Percentiles rank a stretch among this genome's conserved stretches.
Conservation (phyloP, 2,888 invertebrate genomes). For the Drosophila dives region DNA sequence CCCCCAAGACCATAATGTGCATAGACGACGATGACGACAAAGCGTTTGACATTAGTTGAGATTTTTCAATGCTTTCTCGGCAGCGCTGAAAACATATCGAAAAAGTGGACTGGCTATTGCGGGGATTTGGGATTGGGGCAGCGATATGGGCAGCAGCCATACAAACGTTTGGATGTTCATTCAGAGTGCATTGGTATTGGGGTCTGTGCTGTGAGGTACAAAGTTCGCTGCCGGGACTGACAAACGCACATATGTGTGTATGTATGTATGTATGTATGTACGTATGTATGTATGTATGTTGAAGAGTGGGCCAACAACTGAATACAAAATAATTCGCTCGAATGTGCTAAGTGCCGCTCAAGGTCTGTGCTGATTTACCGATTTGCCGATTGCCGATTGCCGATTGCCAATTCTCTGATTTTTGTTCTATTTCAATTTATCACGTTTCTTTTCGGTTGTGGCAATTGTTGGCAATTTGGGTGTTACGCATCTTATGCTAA, state of each 20-base stretch:
- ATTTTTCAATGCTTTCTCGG: constrained; percentile 63
- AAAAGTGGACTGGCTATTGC: constrained; percentile 10
- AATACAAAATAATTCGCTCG: constrained; percentile 40
- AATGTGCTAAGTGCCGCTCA: constrained; percentile 55
- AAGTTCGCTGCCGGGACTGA: constrained; percentile 30
- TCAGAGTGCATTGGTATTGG: constrained; percentile 5
- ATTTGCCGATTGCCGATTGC: constrained; percentile 33
- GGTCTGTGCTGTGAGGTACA: constrained; percentile 34
- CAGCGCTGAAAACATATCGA: constrained; percentile 54
- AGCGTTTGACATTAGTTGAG: constrained; percentile 73
- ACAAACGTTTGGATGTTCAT: constrained; percentile 49
- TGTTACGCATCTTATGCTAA: constrained; percentile 47
- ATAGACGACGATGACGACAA: constrained; percentile 61
- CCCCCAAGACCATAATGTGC: neutral
- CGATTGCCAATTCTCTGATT: constrained; percentile 37
- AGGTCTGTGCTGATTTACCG: constrained; percentile 57
- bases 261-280: neutral
- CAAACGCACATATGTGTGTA: neutral
- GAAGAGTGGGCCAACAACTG: constrained; percentile 32
- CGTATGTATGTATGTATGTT: neutral
- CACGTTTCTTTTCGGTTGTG: constrained; percentile 1
- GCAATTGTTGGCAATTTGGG: constrained; percentile 10
- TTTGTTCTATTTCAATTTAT: constrained; percentile 8
- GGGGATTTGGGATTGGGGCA: constrained; percentile 14
- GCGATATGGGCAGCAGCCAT: constrained; percentile 59